Percentiles rank a stretch among this genome's conserved stretches.
Evolutionary conservation across 2,888 invertebrate genomes (phyloP).

Genomic region (Campoplex capitator): DNA sequence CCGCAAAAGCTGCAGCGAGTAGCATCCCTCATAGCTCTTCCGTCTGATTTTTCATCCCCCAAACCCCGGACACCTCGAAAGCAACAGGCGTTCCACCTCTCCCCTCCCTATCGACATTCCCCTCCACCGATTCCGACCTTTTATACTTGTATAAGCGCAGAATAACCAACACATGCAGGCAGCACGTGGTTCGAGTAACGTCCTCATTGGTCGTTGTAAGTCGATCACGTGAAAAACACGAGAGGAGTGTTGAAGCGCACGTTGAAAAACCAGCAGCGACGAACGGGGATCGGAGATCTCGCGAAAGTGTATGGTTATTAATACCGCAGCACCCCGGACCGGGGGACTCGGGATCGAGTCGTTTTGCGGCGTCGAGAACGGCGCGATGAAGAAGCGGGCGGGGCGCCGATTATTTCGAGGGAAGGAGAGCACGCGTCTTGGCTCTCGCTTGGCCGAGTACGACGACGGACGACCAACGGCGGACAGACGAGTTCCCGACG

Average conservation of each 20-base stretch:
- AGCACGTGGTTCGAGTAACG: slow-evolving; percentile 47
- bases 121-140: neutral
- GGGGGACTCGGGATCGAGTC: neutral
- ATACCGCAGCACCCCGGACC: neutral
- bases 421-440: neutral
- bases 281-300: slow-evolving; percentile 16
- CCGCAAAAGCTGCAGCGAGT: neutral
- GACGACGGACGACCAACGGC: slow-evolving; percentile 1
- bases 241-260: slow-evolving; percentile 59
- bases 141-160: neutral
- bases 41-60: neutral
- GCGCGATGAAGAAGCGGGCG: neutral
- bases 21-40: neutral
- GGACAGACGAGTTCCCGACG: slow-evolving; percentile 57
- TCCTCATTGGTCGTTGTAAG: slow-evolving; percentile 67
- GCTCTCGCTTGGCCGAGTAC: slow-evolving; percentile 1
- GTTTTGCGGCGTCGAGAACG: neutral
- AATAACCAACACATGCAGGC: neutral
- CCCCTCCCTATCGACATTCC: neutral
- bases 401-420: neutral
- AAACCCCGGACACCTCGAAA: neutral
- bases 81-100: neutral
- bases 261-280: slow-evolving; percentile 28
- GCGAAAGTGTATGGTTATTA: neutral
- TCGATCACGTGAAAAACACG: slow-evolving; percentile 81